Evolutionary conservation across 2,888 invertebrate species (phyloP).

Genomic region (Stenurella melanura): DNA sequence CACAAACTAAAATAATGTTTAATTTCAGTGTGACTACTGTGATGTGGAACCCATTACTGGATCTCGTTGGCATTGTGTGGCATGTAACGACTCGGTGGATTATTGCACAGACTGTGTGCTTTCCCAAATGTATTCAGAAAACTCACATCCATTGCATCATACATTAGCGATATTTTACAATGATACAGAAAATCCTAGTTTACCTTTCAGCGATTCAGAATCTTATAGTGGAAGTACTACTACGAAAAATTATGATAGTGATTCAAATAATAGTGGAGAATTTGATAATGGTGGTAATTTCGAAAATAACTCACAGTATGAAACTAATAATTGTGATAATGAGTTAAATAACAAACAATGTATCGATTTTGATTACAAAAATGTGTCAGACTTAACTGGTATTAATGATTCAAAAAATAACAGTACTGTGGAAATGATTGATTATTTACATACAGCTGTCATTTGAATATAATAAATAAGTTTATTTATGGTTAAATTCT

Average conservation of each 20-base stretch:
- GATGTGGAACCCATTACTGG: slow-evolving; percentile 79
- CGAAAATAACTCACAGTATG: neutral
- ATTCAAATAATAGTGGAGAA: slow-evolving; percentile 14
- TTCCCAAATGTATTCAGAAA: slow-evolving; percentile 74
- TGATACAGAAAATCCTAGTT: slow-evolving; percentile 27
- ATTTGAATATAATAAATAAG: neutral
- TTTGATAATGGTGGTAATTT: slow-evolving; percentile 8
- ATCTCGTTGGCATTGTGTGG: slow-evolving; percentile 82
- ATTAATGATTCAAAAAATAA: neutral
- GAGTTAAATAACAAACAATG: slow-evolving; percentile 1
- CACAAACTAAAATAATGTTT: slow-evolving; percentile 15
- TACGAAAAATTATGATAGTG: slow-evolving; percentile 17
- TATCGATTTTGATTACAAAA: neutral
- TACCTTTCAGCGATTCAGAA: slow-evolving; percentile 15
- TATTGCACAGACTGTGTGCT: slow-evolving; percentile 81
- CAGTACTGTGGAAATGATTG: neutral
- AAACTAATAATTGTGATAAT: neutral
- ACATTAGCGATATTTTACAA: slow-evolving; percentile 69
- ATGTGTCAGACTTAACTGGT: neutral
- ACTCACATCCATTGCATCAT: slow-evolving; percentile 73
- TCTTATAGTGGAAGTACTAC: slow-evolving; percentile 8
- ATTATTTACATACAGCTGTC: neutral
- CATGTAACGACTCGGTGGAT: slow-evolving; percentile 78
- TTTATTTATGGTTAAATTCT: neutral
- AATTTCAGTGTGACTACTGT: slow-evolving; percentile 79